A percentile compares a stretch with the other conserved stretches of the same genome.
Evolutionary conservation across 2,113 vertebrate species (phyloP).

Genomic region (Cephalopholis sonnerati): DNA sequence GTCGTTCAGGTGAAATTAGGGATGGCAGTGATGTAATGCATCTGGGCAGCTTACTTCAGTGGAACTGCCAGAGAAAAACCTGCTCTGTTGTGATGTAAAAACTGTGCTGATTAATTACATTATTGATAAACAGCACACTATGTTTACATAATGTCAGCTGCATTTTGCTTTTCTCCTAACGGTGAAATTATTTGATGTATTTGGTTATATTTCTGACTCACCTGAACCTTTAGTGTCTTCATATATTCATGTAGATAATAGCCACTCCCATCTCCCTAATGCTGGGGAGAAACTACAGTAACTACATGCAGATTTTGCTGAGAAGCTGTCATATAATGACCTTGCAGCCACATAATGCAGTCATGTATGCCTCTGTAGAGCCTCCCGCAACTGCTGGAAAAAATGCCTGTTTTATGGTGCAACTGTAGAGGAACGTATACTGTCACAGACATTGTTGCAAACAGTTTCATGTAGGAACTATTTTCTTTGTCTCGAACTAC

Average conservation of each 20-base stretch:
- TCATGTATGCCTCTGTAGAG: too few relatives aligned
- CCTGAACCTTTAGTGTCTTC: neutral
- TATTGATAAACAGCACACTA: neutral
- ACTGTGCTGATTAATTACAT: neutral
- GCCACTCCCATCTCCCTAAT: neutral
- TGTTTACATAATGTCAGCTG: neutral
- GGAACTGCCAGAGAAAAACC: neutral
- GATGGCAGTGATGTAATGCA: neutral
- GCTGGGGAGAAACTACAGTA: neutral
- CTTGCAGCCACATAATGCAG: too few relatives aligned
- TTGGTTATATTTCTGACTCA: conserved; percentile 2
- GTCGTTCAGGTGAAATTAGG: conserved; percentile 90
- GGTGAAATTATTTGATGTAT: neutral
- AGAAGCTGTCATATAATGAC: too few relatives aligned
- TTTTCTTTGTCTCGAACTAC: too few relatives aligned
- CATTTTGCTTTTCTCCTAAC: neutral
- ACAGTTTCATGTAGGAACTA: too few relatives aligned
- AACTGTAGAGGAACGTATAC: too few relatives aligned
- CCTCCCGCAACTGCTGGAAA: too few relatives aligned
- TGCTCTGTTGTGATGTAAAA: neutral
- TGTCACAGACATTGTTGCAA: too few relatives aligned
- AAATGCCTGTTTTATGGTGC: too few relatives aligned
- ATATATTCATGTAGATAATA: neutral
- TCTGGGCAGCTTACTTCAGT: conserved; percentile 14
- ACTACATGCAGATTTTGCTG: too few relatives aligned